These are phyloP conservation scores for Mustelus asterias DNA, from an alignment of 2,113 vertebrate genomes.

Conservation along the genomic window DNA sequence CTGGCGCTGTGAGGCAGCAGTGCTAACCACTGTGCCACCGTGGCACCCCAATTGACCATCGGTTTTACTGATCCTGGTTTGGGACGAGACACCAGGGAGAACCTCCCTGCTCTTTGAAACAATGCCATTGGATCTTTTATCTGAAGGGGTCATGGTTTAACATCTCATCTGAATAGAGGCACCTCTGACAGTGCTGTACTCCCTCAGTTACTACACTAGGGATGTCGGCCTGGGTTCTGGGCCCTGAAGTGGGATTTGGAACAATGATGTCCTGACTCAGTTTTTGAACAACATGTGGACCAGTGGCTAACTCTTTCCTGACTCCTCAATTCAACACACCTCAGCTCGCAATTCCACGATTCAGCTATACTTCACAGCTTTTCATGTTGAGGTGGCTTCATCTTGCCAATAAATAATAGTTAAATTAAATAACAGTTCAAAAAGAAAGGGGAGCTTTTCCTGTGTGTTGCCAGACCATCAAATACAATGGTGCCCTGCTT, in stretches of 20 bases:
- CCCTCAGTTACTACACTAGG: not conserved
- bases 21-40: no score
- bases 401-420: not conserved
- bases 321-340: not conserved
- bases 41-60: no score
- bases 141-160: not conserved
- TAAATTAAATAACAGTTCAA: not conserved
- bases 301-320: not conserved
- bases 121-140: not conserved
- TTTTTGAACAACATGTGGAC: not conserved
- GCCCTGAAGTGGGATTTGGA: not conserved
- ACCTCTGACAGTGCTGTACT: not conserved
- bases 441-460: not conserved
- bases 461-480: not conserved
- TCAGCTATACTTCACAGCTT: not conserved
- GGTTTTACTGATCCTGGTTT: not conserved
- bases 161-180: not conserved
- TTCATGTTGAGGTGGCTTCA: not conserved
- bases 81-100: not conserved
- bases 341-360: not conserved
- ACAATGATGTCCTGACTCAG: not conserved
- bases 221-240: not conserved
- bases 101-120: not conserved
- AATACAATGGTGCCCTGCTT: not conserved
- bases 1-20: no score